Conservation (phyloP, 1,140 invertebrate species). For the Varroa destructor region DNA sequence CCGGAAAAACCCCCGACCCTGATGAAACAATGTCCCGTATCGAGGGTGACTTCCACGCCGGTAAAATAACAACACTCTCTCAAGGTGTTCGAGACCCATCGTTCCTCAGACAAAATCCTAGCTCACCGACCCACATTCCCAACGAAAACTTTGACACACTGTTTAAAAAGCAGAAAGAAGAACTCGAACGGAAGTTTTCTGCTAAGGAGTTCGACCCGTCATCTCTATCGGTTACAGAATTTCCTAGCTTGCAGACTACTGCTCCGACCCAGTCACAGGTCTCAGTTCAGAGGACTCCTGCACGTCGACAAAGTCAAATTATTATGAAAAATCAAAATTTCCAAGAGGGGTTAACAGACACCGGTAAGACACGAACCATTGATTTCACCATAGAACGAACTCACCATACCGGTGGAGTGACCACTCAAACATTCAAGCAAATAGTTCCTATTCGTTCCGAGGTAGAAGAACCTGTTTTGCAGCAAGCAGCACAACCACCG, state of each 20-base stretch:
- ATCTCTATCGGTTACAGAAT: background rate
- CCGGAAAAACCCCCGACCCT: background rate
- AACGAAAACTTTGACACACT: conserved; percentile 4
- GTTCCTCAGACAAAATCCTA: background rate
- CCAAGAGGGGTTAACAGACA: background rate
- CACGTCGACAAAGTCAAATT: conserved; percentile 10
- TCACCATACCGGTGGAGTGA: conserved; percentile 6
- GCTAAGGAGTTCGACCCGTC: conserved; percentile 21
- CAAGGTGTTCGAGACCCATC: conserved; percentile 14
- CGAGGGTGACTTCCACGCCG: conserved; percentile 18
- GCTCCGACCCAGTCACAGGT: background rate
- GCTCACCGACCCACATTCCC: background rate
- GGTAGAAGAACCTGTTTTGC: background rate
- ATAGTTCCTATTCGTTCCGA: conserved; percentile 3
- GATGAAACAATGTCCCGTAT: conserved; percentile 24
- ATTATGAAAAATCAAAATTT: conserved; percentile 19
- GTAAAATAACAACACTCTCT: background rate
- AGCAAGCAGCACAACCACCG: background rate
- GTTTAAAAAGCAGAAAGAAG: conserved; percentile 10
- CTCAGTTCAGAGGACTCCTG: background rate
- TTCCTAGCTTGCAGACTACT: background rate
- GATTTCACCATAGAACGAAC: conserved; percentile 18
- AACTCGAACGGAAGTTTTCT: conserved; percentile 19
- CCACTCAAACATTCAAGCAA: conserved; percentile 20
- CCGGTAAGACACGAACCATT: background rate